Percentiles rank a stretch among this genome's conserved stretches.
Evolutionary conservation across 1,140 invertebrate species (phyloP).

Genomic region (Apis cerana): DNA sequence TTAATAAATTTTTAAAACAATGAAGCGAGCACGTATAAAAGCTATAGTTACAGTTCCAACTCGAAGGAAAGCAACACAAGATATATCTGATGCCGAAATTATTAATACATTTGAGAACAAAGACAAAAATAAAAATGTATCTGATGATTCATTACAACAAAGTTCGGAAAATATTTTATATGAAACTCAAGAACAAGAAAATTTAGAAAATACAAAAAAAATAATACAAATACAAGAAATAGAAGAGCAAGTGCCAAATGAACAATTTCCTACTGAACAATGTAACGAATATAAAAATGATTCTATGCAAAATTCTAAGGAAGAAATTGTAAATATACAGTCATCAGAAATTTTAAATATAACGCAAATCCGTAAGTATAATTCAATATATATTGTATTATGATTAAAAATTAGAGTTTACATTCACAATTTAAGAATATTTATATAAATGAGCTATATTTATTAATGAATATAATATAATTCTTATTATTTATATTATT

Average conservation of each 20-base stretch:
- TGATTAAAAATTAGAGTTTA: neutral
- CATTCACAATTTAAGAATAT: neutral
- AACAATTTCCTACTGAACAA: neutral
- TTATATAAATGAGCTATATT: too few species aligned
- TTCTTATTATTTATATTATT: neutral
- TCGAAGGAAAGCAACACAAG: conserved; percentile 68
- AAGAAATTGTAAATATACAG: conserved; percentile 4
- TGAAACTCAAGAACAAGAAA: conserved; percentile 22
- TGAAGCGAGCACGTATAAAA: conserved; percentile 81
- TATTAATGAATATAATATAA: neutral
- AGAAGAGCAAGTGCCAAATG: conserved; percentile 6
- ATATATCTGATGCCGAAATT: conserved; percentile 54
- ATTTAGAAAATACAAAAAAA: neutral
- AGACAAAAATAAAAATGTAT: conserved; percentile 28
- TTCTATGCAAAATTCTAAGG: neutral
- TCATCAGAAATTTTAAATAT: conserved; percentile 9
- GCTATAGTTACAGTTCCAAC: conserved; percentile 79
- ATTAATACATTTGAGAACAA: conserved; percentile 5
- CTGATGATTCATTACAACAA: conserved; percentile 14
- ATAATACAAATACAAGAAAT: neutral
- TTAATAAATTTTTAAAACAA: conserved; percentile 45
- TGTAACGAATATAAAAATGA: neutral
- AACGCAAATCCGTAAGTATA: conserved; percentile 35
- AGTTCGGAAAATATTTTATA: neutral
- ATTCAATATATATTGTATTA: neutral